phyloP scores from a whole-genome alignment of 2,113 vertebrate genomes.

The Nerophis lumbriciformis region DNA sequence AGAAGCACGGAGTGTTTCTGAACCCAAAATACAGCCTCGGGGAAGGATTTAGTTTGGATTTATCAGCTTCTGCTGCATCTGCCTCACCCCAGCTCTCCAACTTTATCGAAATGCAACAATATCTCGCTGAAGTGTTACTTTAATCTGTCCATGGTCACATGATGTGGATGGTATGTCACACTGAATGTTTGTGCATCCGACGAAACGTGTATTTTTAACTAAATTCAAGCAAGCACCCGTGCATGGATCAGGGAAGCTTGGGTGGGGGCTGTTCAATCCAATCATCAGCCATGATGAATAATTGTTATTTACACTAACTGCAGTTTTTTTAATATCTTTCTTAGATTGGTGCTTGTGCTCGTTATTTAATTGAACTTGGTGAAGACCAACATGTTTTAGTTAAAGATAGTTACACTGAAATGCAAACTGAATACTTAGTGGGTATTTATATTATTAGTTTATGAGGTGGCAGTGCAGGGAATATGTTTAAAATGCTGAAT shows the following conservation, averaged over 20 bases:
- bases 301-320: constrained; percentile 6
- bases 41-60: constrained; percentile 1
- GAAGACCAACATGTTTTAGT: not conserved
- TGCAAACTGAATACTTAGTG: not conserved
- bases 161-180: not conserved
- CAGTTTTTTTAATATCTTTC: constrained; percentile 2
- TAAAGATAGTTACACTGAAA: not conserved
- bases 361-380: no score
- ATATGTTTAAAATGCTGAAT: not conserved
- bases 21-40: not conserved
- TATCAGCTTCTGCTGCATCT: constrained; percentile 5
- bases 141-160: not conserved
- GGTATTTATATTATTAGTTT: not conserved
- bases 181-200: no score
- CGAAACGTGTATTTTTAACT: no score
- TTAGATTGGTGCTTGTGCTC: constrained; percentile 3
- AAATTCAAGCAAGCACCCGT: not conserved
- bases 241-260: not conserved
- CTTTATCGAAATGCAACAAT: not conserved
- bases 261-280: not conserved
- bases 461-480: not conserved
- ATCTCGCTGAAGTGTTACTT: not conserved
- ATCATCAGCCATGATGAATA: not conserved
- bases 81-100: not conserved
- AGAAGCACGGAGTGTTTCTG: not conserved